Conservation (phyloP, 2,113 vertebrate species). For the Balaeniceps rex region DNA sequence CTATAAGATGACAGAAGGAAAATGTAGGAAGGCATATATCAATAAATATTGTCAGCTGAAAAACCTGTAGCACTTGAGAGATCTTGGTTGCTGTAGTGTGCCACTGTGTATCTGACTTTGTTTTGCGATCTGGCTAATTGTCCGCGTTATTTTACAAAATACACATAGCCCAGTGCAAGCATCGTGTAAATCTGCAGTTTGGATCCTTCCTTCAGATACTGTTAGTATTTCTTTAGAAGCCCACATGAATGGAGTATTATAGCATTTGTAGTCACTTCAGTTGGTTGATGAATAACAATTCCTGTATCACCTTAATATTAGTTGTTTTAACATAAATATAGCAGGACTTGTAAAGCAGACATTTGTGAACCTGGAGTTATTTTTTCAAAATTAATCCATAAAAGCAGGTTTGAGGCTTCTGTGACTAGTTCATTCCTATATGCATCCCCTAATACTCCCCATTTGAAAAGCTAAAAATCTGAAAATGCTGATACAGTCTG, state of each 20-base stretch:
- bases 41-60: not conserved
- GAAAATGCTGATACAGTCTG: not conserved
- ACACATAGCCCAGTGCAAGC: not conserved
- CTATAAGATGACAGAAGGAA: not conserved
- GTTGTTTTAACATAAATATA: not conserved
- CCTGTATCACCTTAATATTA: not conserved
- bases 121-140: not conserved
- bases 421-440: not conserved
- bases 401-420: not conserved
- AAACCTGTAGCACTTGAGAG: not conserved
- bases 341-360: not conserved
- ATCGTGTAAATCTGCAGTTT: not conserved
- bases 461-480: not conserved
- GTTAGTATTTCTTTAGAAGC: not conserved
- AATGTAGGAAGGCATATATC: not conserved
- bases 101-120: not conserved
- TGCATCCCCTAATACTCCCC: not conserved
- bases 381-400: not conserved
- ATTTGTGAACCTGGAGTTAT: not conserved
- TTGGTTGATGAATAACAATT: not conserved
- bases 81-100: not conserved
- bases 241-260: not conserved
- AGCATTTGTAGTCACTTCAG: not conserved
- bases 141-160: not conserved
- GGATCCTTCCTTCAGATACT: not conserved